phyloP scores from a whole-genome alignment of 2,888 invertebrate species.

The Crematogaster levior region DNA sequence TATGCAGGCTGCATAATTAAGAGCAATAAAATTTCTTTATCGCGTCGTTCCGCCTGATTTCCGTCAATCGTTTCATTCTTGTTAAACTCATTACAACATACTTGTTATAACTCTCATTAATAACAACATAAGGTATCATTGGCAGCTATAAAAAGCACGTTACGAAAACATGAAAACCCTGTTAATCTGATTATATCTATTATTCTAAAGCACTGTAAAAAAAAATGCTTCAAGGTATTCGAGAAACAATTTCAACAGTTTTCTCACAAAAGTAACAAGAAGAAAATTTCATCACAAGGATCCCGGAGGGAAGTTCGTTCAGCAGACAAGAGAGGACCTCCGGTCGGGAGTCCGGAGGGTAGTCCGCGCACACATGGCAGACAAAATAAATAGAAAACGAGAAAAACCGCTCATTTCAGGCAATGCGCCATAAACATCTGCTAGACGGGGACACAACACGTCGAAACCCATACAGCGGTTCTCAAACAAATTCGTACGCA shows the following conservation, averaged over 20 bases:
- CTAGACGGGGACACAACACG: slow-evolving; percentile 79
- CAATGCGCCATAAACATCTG: slow-evolving; percentile 83
- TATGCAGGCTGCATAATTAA: slow-evolving; percentile 43
- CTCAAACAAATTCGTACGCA: slow-evolving; percentile 69
- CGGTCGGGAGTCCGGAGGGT: slow-evolving; percentile 64
- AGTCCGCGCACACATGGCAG: slow-evolving; percentile 79
- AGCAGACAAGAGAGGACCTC: slow-evolving; percentile 69
- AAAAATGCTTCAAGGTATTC: no score
- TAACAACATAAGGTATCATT: not conserved
- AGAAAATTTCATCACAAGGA: slow-evolving; percentile 48
- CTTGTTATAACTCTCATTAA: not conserved
- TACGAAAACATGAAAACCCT: not conserved
- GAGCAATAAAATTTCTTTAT: slow-evolving; percentile 44
- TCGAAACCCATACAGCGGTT: slow-evolving; percentile 73
- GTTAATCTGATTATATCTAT: not conserved
- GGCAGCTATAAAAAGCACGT: not conserved
- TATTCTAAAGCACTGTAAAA: not conserved
- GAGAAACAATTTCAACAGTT: not conserved
- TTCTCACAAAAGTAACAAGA: not conserved
- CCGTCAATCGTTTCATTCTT: not conserved
- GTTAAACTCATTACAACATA: not conserved
- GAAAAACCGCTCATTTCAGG: slow-evolving; percentile 80
- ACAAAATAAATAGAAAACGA: slow-evolving; percentile 80
- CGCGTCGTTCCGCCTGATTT: not conserved
- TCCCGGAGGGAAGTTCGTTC: slow-evolving; percentile 69